A percentile compares a stretch with the other conserved stretches of the same genome.
These are phyloP conservation scores for Actenoides hombroni DNA, from an alignment of 2,113 vertebrate species.

Conservation along the genomic window DNA sequence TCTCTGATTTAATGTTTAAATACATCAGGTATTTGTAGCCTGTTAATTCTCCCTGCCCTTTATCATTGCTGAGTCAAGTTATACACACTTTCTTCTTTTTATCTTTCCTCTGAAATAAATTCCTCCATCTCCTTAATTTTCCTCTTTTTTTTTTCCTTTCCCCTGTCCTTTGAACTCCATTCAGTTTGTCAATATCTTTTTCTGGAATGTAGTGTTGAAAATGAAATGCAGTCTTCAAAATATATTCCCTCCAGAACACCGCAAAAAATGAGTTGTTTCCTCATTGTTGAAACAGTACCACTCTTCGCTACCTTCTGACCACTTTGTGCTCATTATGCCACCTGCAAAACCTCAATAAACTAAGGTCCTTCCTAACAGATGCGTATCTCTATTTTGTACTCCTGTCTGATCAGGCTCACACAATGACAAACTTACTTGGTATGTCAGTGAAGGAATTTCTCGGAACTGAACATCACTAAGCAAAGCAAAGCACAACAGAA, in stretches of 20 bases:
- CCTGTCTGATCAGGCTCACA: neutral
- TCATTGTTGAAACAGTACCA: neutral
- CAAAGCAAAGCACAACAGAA: neutral
- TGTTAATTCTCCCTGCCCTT: neutral
- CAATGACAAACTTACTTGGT: neutral
- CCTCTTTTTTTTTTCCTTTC: neutral
- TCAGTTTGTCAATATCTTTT: neutral
- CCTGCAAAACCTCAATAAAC: neutral
- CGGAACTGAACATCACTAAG: neutral
- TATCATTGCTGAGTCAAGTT: neutral
- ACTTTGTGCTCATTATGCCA: neutral
- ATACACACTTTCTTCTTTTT: neutral
- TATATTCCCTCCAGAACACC: neutral
- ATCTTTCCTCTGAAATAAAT: conserved; percentile 33
- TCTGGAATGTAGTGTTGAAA: neutral
- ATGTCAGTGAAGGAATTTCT: neutral
- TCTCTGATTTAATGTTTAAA: neutral
- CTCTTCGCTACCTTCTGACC: neutral
- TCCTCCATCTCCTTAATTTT: neutral
- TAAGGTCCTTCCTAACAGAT: neutral
- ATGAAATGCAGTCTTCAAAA: neutral
- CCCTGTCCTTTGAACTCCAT: neutral
- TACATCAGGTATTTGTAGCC: neutral
- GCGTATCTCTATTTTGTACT: neutral
- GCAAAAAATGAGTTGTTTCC: neutral